Conservation (phyloP, 2,888 invertebrate species). For the Clanis bilineata region DNA sequence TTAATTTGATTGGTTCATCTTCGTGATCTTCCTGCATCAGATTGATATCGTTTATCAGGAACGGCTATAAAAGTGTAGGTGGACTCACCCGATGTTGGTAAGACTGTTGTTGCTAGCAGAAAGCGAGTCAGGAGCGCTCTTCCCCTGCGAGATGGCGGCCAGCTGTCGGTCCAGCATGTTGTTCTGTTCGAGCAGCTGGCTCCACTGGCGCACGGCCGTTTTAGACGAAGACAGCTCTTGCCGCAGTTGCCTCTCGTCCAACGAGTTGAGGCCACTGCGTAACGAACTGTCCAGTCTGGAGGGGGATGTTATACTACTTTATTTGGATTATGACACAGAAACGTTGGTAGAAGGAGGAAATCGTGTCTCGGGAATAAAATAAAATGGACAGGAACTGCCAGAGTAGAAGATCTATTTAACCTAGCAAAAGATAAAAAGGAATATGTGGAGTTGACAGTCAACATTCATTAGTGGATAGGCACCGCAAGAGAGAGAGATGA, state of each 20-base stretch:
- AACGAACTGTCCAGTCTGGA: slow-evolving; percentile 73
- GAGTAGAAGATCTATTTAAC: no score
- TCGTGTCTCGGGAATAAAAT: no score
- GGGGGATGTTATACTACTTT: not conserved
- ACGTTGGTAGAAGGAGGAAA: no score
- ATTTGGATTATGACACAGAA: no score
- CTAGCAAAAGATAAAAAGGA: no score
- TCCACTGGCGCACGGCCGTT: slow-evolving; percentile 73
- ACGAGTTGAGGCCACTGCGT: slow-evolving; percentile 74
- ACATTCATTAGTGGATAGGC: no score
- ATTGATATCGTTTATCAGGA: no score
- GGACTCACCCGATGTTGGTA: slow-evolving; percentile 72
- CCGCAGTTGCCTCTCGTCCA: slow-evolving; percentile 74
- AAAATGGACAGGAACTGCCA: no score
- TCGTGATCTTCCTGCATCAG: no score
- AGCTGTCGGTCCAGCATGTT: slow-evolving; percentile 69
- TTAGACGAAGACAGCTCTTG: slow-evolving; percentile 74
- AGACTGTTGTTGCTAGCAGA: slow-evolving; percentile 76
- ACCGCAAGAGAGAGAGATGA: no score
- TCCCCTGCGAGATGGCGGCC: slow-evolving; percentile 74
- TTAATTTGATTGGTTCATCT: no score
- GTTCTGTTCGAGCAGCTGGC: slow-evolving; percentile 74
- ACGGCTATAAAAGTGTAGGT: slow-evolving; percentile 10
- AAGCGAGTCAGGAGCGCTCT: slow-evolving; percentile 69
- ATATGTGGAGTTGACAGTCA: no score